Base-by-base conservation (phyloP, 2,113 vertebrate genomes). In the Ciconia maguari region DNA sequence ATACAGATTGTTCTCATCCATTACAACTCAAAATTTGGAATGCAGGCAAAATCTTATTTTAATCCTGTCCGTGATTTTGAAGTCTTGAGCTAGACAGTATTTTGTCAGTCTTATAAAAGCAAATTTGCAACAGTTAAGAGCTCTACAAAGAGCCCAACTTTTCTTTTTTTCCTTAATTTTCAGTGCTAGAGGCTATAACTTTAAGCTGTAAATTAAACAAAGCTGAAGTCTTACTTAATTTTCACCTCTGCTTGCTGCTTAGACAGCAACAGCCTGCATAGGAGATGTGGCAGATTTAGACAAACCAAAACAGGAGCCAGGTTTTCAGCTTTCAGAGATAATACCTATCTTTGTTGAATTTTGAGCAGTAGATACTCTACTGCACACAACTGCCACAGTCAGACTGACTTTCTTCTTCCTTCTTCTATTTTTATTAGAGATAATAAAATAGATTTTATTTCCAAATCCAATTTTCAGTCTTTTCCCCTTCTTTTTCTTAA, bases 281-380 rank as follows among this genome's bases (percentile, higher is more conserved):
- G 58, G 66, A 92, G 46, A 87, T 70, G 78, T 49, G 70, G 96
- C 57, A 83, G 90, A 93, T 87, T 77, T 78, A 84, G 89, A 75
- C 44, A 89, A 65, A 93, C 29, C 60, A 80, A 58, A 92, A 86
- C 15, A 89, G 65, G 4, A 86, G 58, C n/a, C 60, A 71, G 76
- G 27, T 82, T 96, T 93, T 68, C 74, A 89, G 74, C 62, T 62
- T 65, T 10, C 46, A 46, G 34, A 72, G 51, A 41, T 21, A 72
- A 89, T 25, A 78, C 29, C 48, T 29, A 49, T 74, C 34, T 85
- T 22, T 49, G 22, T 5, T 34, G 49, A 82, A 87, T 85, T 76
- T 55, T 79, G 36, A 89, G 57, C 9, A 26, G 68, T 14, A 89
- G 48, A 75, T 64, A 46, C 27, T 60, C 52, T 52, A 34, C 30